Evolutionary conservation across 2,888 invertebrate genomes (phyloP), one percentile per base, ranked within the genome.

Genomic region (Argyresthia albistria): DNA sequence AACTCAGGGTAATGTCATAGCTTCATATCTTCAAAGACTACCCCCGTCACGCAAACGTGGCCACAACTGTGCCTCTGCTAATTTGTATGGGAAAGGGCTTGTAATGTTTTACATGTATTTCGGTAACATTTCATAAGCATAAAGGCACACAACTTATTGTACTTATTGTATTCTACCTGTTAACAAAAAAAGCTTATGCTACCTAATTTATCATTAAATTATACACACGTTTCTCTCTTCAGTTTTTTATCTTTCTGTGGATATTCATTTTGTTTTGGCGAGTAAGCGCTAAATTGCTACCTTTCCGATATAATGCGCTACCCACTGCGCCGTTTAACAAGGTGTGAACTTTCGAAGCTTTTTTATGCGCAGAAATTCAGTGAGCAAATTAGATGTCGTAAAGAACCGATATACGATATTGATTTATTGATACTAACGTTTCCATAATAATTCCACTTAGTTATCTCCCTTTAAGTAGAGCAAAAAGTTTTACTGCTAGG

Each of bases 241-340:
- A 39, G 4, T 2, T 39, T n/a, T 39, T 39, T 11, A 39, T 9
- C n/a, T 9, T 39, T 11, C 9, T 9, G 39, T 39, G 10, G 39
- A 11, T 39, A 39, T 39, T 9, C 25, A 59, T 60, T 61, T 62
- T 61, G 58, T 60, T 59, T 62, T 64, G 58, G 62, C 64, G 61
- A 59, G 66, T 66, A 67, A 65, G 66, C 60, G 66, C 57, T 62
- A 73, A 72, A 76, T 74, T 70, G 73, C 71, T 73, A 73, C 75
- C 70, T 69, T 66, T 63, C 60, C 61, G 64, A 65, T 69, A 62
- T 69, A 69, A 63, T 62, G 60, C 54, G 55, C 52, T 8, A 37
- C 25, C 11, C 10, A 8, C 9, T 10, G 54, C 55, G 58, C 58
- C 55, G 58, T 57, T 59, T 70, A 74, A 76, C 73, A 74, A 76